Percentiles rank a stretch among this genome's conserved stretches.
phyloP scores from a whole-genome alignment of 2,113 vertebrate genomes.

The Burhinus oedicnemus region DNA sequence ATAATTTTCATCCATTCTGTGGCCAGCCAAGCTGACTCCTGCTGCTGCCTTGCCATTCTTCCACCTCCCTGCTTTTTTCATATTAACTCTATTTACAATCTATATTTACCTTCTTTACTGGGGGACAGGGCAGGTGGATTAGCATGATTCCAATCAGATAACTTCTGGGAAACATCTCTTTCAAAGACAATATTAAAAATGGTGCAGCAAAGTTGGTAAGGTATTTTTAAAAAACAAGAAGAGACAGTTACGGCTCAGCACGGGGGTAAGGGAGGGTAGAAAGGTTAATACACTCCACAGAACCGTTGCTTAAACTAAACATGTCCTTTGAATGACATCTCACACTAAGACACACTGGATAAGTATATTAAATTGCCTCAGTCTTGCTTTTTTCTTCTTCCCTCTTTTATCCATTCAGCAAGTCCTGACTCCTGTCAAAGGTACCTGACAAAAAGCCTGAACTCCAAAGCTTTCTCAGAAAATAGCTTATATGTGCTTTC shows the following conservation, averaged over 20 bases:
- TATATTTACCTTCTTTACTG: neutral
- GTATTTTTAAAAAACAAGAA: conserved; percentile 30
- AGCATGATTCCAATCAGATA: neutral
- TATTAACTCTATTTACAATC: neutral
- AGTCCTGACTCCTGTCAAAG: conserved; percentile 32
- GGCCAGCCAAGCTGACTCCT: neutral
- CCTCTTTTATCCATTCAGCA: neutral
- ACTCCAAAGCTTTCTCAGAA: neutral
- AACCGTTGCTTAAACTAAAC: conserved; percentile 68
- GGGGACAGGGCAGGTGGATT: neutral
- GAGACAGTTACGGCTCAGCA: conserved; percentile 41
- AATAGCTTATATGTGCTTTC: neutral
- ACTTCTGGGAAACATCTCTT: neutral
- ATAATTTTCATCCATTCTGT: neutral
- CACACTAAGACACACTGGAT: neutral
- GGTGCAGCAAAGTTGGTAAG: neutral
- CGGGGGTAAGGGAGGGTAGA: neutral
- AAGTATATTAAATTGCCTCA: conserved; percentile 26
- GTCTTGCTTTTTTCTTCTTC: conserved; percentile 20
- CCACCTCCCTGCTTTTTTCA: neutral
- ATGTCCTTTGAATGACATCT: conserved; percentile 47
- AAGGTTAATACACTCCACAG: conserved; percentile 37
- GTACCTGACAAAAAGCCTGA: neutral
- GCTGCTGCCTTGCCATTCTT: neutral
- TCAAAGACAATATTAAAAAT: neutral